Evolutionary conservation across 2,113 vertebrate genomes (phyloP), one percentile per base, ranked within the genome.

Genomic region (Buteo buteo): DNA sequence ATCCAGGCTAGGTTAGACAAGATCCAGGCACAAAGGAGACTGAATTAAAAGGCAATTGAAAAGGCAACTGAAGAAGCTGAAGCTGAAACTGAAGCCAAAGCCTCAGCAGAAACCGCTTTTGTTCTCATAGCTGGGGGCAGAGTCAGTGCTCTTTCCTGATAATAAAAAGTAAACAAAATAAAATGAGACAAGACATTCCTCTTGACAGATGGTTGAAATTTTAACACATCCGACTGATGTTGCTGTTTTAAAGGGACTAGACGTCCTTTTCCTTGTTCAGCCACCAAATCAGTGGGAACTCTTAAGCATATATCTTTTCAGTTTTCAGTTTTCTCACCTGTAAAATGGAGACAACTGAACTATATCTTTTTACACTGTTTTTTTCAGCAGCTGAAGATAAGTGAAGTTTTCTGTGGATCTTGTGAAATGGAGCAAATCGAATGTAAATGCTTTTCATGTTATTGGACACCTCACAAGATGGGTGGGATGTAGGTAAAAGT

Each of bases 151-250:
- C 85, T 80, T 69, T 92, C n/a, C 58, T 70, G 78, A 94, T 90
- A 85, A 92, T 40, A 90, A 90, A 89, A 90, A 69, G 58, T 76
- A 96, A 95, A 94, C 54, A 94, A 92, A 96, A 93, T 86, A 92
- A 95, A 94, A 92, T 52, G 42, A 89, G 77, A 87, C 77, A 91
- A 78, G 69, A 44, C 72, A 66, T 66, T 96, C 47, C 16, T 93
- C 42, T 74, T 91, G 69, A 94, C 86, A 94, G 59, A 93, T 84
- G n/a, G 55, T 29, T 83, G 82, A 96, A 93, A 84, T 96, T 83
- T 82, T 74, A 93, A 84, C 91, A 29, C 29, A 71, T 74, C 29
- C 38, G 81, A 64, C 20, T 82, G 59, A 44, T 87, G 47, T 42
- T 83, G 52, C 29, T 13, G 1, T 50, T 90, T 94, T 62, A 78